phyloP scores from a whole-genome alignment of 1,140 invertebrate genomes.

The Drosophila novamexicana region DNA sequence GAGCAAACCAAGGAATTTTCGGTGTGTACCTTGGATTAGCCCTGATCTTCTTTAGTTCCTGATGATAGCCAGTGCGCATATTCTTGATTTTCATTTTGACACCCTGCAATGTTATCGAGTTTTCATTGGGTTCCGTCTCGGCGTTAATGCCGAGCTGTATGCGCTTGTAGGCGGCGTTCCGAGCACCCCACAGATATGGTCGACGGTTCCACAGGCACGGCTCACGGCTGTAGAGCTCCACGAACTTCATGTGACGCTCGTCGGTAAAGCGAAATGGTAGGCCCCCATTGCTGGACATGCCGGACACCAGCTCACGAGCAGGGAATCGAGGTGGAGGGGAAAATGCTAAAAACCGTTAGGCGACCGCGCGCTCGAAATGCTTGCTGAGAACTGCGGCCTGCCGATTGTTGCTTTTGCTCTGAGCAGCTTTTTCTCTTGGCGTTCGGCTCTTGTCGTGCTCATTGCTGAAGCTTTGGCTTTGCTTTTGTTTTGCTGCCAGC shows the following conservation, averaged over 20 bases:
- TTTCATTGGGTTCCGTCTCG: constrained; percentile 22
- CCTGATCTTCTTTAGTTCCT: constrained; percentile 63
- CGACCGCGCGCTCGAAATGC: constrained; percentile 28
- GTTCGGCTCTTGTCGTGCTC: constrained; percentile 8
- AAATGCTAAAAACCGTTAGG: constrained; percentile 10
- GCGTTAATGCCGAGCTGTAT: constrained; percentile 59
- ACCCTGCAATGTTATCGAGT: constrained; percentile 33
- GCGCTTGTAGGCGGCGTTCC: constrained; percentile 56
- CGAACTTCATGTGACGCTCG: constrained; percentile 55
- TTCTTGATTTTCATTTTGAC: constrained; percentile 70
- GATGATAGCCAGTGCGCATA: constrained; percentile 53
- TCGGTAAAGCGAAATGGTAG: constrained; percentile 65
- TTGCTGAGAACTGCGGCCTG: constrained; percentile 27
- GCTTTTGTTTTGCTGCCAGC: constrained; percentile 1
- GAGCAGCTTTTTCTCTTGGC: constrained; percentile 4
- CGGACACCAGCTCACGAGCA: neutral
- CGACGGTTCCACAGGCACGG: constrained; percentile 63
- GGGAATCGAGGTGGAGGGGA: neutral
- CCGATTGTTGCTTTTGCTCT: constrained; percentile 24
- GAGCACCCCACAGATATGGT: constrained; percentile 41
- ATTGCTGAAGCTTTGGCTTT: constrained; percentile 16
- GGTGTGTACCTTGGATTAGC: constrained; percentile 48
- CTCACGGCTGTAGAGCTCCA: constrained; percentile 59
- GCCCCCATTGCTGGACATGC: neutral
- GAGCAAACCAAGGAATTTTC: constrained; percentile 56